Evolutionary conservation across 53 echinoderm and acorn worm species (phyloP), one percentile per base, ranked within the genome.

Genomic region (Temnopleurus reevesii): DNA sequence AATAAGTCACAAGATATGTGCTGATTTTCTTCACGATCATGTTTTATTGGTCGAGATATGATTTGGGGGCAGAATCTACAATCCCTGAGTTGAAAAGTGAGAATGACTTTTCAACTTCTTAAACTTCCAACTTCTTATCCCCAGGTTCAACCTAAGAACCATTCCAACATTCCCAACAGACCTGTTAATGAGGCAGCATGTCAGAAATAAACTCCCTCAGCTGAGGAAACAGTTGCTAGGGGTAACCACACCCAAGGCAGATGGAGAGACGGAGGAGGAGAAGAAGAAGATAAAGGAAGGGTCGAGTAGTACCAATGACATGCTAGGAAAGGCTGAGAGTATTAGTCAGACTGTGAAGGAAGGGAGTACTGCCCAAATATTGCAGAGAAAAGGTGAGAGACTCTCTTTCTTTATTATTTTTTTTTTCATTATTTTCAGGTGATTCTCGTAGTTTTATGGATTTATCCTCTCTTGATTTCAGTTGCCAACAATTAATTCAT

Each of bases 121-220:
- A n/a, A n/a, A n/a, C n/a, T n/a, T n/a, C n/a, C n/a, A n/a, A n/a
- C n/a, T n/a, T n/a, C 23, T 59, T 9, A 6, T 29, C 77, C 33
- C 2, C 27, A 96, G 95, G 97, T 97, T 97, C 92, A 93, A 93
- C 45, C 76, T 97, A 46, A 47, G 27, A 44, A 77, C 71, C 33
- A 76, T 97, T 36, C 95, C 95, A 13, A 92, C 92, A 4, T 95
- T 90, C 53, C 97, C 97, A 17, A 92, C 94, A 27, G 93, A 97
- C 36, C 77, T 93, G 18, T 30, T 83, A 15, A 30, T 86, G 5
- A 41, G 96, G 29, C 93, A 86, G 8, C 89, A 80, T 12, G 58
- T 92, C 47, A 57, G 28, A 4, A 90, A 49, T 18, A 89, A 81
- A 60, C 65, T 92, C n/a, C 80, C 89, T 1, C 71, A 31, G 46